Evolutionary conservation across 2,797 vertebrate species (phyloP), one percentile per base, ranked within the genome.

Genomic region (Myripristis murdjan): DNA sequence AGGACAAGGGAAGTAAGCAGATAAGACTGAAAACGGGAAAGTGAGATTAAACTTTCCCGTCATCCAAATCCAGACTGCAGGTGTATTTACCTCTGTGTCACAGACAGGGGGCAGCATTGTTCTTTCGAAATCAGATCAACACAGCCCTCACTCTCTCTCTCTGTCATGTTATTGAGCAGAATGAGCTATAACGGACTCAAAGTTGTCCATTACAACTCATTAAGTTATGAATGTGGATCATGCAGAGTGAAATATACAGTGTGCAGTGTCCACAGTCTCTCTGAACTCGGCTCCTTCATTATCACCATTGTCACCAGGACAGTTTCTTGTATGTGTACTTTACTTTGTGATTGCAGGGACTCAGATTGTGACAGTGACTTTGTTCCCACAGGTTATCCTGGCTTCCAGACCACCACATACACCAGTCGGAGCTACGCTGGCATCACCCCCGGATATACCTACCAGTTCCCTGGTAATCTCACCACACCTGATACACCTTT

Each of bases 371-470:
- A 80, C 33, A 0, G 24, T 28, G 0, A 12, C 44, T 53, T 46
- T 81, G 9, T 79, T n/a, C 66, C 53, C 46, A 4, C 84, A 99
- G 98, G 98, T 87, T 99, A 99, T 82, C 98, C 98, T 4, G 97
- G 98, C 68, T 99, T 99, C 92, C 98, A 99, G 90, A 97, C 98
- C 5, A 96, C 98, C 33, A 98, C 98, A 59, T 99, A 99, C 0
- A 97, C 98, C n/a, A 98, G 98, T 77, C 96, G 98, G 69, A 98
- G 97, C 93, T 99, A 99, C 60, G 96, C 98, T 73, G 97, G 98
- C 87, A 95, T 99, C 62, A 97, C 97, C 61, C 98, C 98, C 55
- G 98, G 98, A 87, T 99, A 99, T 77, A 99, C 98, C 89, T 99
- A 99, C 91, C 98, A 99, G 94, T 99, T 99, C 84, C 98, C 98